Percentiles rank a stretch among this genome's conserved stretches.
These are phyloP conservation scores for Popillia japonica DNA, from an alignment of 1,140 invertebrate species.

Conservation along the genomic window DNA sequence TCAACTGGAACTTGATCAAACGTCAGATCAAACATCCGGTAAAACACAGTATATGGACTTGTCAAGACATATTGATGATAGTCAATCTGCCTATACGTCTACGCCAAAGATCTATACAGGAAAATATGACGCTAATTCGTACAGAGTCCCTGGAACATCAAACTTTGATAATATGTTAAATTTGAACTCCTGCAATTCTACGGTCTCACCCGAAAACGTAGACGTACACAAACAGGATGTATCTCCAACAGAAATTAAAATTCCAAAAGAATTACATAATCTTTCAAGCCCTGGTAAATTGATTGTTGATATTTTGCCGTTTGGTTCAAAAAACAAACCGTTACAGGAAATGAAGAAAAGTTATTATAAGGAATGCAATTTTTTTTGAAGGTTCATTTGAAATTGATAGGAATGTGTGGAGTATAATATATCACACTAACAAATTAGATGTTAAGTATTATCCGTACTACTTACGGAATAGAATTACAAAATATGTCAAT, in stretches of 20 bases:
- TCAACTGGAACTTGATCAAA: not conserved
- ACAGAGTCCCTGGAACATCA: not conserved
- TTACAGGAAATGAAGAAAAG: not conserved
- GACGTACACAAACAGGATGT: not conserved
- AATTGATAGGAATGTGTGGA: conserved; percentile 25
- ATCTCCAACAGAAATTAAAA: not conserved
- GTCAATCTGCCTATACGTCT: not conserved
- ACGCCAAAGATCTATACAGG: not conserved
- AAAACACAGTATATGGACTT: not conserved
- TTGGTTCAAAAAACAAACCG: not conserved
- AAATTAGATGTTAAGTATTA: conserved; percentile 37
- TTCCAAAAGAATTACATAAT: conserved; percentile 29
- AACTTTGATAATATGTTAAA: not conserved
- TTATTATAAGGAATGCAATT: conserved; percentile 1
- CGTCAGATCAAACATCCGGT: not conserved
- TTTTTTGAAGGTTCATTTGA: conserved; percentile 18
- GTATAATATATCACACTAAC: conserved; percentile 8
- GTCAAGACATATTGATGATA: not conserved
- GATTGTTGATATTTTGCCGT: conserved; percentile 6
- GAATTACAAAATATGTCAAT: conserved; percentile 37
- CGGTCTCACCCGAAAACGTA: not conserved
- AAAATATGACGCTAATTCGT: not conserved
- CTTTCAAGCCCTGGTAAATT: conserved; percentile 18
- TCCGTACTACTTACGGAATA: conserved; percentile 27
- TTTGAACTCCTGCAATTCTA: not conserved